Conservation (phyloP, 2,888 invertebrate genomes). For the Drosophila pegasa region DNA sequence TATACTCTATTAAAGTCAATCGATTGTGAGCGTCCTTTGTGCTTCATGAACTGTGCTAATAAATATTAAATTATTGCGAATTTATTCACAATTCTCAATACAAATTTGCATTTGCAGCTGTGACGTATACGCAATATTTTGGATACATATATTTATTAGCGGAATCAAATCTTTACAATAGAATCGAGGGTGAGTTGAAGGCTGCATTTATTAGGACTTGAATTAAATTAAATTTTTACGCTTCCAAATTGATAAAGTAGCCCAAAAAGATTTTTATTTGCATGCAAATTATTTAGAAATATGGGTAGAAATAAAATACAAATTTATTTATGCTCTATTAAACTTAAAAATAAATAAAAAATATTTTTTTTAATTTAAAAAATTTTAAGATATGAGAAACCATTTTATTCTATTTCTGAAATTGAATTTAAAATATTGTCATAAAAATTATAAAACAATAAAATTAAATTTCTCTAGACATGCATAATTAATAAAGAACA, state of each 20-base stretch:
- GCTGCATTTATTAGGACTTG: neutral
- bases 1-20: constrained; percentile 5
- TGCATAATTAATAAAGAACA: neutral
- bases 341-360: neutral
- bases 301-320: neutral
- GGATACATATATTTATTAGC: constrained; percentile 47
- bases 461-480: neutral
- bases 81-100: constrained; percentile 28
- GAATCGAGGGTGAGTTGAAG: constrained; percentile 48
- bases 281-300: neutral
- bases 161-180: constrained; percentile 46
- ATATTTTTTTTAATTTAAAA: neutral
- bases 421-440: neutral
- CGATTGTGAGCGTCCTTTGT: constrained; percentile 18
- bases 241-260: neutral
- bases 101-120: constrained; percentile 55
- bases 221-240: neutral
- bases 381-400: neutral
- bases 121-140: constrained; percentile 40
- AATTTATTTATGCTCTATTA: too few species aligned
- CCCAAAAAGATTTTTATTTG: neutral
- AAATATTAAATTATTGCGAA: constrained; percentile 10
- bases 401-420: too few species aligned
- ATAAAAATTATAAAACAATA: neutral
- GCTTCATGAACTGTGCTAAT: constrained; percentile 9